Conservation (phyloP, 2,113 vertebrate genomes). For the Carassius gibelio region DNA sequence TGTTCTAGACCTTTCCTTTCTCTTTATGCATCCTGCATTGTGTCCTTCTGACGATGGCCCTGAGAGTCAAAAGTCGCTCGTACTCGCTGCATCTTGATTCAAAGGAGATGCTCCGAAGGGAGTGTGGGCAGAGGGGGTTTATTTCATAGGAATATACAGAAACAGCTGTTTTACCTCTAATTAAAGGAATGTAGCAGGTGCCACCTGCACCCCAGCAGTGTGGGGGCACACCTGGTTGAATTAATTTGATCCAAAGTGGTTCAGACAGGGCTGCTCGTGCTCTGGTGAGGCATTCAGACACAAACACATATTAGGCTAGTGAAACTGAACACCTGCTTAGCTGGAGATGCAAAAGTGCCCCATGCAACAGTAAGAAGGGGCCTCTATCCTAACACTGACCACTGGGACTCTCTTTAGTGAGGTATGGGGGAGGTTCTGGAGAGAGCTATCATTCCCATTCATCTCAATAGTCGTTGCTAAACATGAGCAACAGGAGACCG, state of each 20-base stretch:
- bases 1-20: not conserved
- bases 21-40: conserved; percentile 49
- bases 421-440: not conserved
- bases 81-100: conserved; percentile 38
- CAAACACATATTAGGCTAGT: conserved; percentile 52
- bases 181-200: conserved; percentile 79
- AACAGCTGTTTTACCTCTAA: conserved; percentile 78
- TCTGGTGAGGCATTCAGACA: conserved; percentile 46
- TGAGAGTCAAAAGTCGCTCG: conserved; percentile 60
- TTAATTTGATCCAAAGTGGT: conserved; percentile 78
- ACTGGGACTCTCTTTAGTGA: conserved; percentile 31
- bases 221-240: conserved; percentile 75
- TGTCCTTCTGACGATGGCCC: conserved; percentile 29
- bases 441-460: not conserved
- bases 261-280: conserved; percentile 70
- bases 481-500: not conserved
- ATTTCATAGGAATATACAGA: conserved; percentile 60
- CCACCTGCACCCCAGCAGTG: conserved; percentile 72
- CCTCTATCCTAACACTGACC: conserved; percentile 50
- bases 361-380: conserved; percentile 51
- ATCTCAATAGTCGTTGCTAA: not conserved
- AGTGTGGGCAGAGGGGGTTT: conserved; percentile 50
- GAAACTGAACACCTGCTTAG: conserved; percentile 63
- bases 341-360: conserved; percentile 10
- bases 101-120: conserved; percentile 53